A percentile compares a stretch with the other conserved stretches of the same genome.
Evolutionary conservation across 1,140 invertebrate species (phyloP).

Genomic region (Dysdera silvatica): DNA sequence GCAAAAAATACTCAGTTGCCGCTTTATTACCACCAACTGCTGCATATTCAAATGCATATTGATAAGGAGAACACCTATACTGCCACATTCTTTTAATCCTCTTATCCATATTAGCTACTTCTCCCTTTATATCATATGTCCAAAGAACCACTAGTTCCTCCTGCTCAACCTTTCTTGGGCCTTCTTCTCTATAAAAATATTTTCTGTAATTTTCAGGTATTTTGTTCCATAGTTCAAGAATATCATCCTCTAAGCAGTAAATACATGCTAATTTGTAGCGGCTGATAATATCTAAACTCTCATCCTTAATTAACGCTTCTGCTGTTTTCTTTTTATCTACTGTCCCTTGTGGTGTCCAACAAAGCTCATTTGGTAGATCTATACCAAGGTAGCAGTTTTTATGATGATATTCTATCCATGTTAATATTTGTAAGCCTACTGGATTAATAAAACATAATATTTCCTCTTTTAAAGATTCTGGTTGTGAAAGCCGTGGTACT

Average conservation of each 20-base stretch:
- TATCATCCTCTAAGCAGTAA: slow-evolving; percentile 6
- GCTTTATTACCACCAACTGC: not conserved
- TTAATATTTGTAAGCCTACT: not conserved
- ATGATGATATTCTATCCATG: not conserved
- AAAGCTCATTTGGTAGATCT: not conserved
- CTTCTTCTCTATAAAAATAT: not conserved
- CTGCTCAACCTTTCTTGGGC: not conserved
- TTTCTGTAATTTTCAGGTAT: not conserved
- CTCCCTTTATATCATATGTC: not conserved
- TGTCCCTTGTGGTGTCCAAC: slow-evolving; percentile 8
- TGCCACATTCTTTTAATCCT: not conserved
- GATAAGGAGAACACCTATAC: not conserved
- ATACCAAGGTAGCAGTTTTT: not conserved
- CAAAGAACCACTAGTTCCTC: not conserved
- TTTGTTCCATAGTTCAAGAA: not conserved
- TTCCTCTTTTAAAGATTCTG: not conserved
- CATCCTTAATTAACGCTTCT: slow-evolving; percentile 6
- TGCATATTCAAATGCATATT: not conserved
- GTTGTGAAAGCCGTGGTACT: not conserved
- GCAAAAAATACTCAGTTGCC: not conserved
- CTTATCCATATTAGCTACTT: not conserved
- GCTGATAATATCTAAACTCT: not conserved
- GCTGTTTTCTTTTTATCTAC: slow-evolving; percentile 11
- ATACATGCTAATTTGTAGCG: slow-evolving; percentile 13
- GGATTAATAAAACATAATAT: not conserved